Evolutionary conservation across 53 echinoderm and acorn worm species (phyloP).

Genomic region (Actinopyga echinites): DNA sequence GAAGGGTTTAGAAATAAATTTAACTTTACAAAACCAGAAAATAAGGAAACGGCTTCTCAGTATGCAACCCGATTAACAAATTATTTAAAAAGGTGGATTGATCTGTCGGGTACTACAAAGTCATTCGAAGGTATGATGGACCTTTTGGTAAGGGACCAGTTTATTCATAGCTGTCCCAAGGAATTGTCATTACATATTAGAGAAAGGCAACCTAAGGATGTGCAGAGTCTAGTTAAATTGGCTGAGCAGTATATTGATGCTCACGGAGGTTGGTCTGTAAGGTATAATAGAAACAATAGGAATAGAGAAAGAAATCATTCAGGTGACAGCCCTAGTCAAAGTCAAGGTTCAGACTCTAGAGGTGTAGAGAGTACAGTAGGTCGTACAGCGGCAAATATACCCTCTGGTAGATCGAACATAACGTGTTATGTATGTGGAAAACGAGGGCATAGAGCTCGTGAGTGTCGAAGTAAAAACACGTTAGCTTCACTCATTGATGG

Average conservation of each 20-base stretch:
- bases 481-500: background rate
- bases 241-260: conserved; percentile 63
- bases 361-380: background rate
- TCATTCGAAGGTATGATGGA: conserved; percentile 48
- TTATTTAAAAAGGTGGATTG: conserved; percentile 57
- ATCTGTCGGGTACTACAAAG: conserved; percentile 9
- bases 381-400: background rate
- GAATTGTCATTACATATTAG: conserved; percentile 34
- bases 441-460: background rate
- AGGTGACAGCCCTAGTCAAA: background rate
- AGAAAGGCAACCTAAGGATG: conserved; percentile 54
- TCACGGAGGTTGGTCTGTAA: conserved; percentile 26
- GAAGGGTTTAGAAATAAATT: conserved; percentile 64
- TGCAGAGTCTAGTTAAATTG: conserved; percentile 25
- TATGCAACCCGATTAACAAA: conserved; percentile 43
- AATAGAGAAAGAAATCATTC: background rate
- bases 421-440: background rate
- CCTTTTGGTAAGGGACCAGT: conserved; percentile 55
- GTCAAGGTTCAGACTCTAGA: background rate
- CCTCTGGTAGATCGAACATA: background rate
- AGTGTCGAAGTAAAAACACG: background rate
- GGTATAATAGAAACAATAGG: background rate
- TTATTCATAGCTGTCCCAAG: conserved; percentile 46
- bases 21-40: conserved; percentile 30
- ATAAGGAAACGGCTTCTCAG: conserved; percentile 49